Percentiles rank a stretch among this genome's conserved stretches.
Evolutionary conservation across 1,140 invertebrate genomes (phyloP).

Genomic region (Yoshiicerus persimilis): DNA sequence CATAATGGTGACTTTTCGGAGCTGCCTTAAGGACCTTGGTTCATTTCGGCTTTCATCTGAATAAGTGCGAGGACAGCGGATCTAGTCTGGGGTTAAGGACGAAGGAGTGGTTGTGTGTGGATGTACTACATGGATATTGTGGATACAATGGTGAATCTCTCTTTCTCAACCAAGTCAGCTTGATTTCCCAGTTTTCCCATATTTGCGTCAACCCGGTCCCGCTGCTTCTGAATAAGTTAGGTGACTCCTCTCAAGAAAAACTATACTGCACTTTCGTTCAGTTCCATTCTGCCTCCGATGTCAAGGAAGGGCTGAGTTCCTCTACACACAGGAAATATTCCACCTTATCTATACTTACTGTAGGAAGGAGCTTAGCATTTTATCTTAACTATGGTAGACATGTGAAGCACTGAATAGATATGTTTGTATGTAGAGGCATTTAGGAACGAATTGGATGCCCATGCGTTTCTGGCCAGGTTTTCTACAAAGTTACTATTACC

Average conservation of each 20-base stretch:
- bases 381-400: background rate
- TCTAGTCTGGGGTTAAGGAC: too few relatives aligned
- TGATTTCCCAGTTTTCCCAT: slow-evolving; percentile 47
- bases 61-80: background rate
- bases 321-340: background rate
- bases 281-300: background rate
- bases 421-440: too few relatives aligned
- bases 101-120: background rate
- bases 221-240: slow-evolving; percentile 44
- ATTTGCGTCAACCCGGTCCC: slow-evolving; percentile 44
- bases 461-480: too few relatives aligned
- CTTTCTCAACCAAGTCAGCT: slow-evolving; percentile 2
- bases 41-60: background rate
- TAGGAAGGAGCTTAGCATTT: background rate
- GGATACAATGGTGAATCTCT: background rate
- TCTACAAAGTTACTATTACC: too few relatives aligned
- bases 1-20: background rate
- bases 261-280: background rate
- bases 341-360: background rate
- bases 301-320: background rate
- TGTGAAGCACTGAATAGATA: too few relatives aligned
- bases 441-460: too few relatives aligned
- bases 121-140: background rate
- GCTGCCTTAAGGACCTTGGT: background rate
- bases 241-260: slow-evolving; percentile 12